Percentiles rank a stretch among this genome's conserved stretches.
Conservation (phyloP, 2,888 invertebrate species). For the Leucophenga maculata region DNA sequence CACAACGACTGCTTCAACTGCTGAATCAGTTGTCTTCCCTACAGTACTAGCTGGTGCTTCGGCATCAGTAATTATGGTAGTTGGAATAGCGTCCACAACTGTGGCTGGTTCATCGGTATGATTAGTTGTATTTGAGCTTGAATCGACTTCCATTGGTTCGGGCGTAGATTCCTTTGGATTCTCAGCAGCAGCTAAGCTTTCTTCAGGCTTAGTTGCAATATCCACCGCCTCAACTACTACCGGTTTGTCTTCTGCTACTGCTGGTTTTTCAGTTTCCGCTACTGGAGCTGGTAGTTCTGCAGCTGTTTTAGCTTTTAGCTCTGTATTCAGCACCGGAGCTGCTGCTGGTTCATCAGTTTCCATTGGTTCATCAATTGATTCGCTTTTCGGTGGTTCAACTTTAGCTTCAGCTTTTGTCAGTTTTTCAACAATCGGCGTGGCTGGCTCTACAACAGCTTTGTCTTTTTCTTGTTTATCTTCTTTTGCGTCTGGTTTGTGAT, state of each 20-base stretch:
- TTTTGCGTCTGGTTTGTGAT: slow-evolving; percentile 40
- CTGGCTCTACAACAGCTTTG: slow-evolving; percentile 17
- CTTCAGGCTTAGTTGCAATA: no score
- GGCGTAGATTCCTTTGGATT: slow-evolving; percentile 53
- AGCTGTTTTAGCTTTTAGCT: slow-evolving; percentile 32
- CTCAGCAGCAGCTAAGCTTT: slow-evolving; percentile 27
- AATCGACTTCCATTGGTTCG: slow-evolving; percentile 70
- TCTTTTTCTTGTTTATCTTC: slow-evolving; percentile 23
- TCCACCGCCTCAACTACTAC: slow-evolving; percentile 24
- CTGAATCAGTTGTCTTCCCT: slow-evolving; percentile 20
- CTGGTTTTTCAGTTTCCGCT: slow-evolving; percentile 27
- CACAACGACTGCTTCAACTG: slow-evolving; percentile 24
- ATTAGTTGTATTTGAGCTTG: slow-evolving; percentile 39
- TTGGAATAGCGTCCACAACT: slow-evolving; percentile 9
- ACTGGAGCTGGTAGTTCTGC: slow-evolving; percentile 32
- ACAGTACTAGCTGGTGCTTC: not conserved
- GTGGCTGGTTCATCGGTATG: slow-evolving; percentile 37
- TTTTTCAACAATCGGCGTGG: not conserved
- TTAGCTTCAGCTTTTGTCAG: not conserved
- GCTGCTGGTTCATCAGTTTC: slow-evolving; percentile 43
- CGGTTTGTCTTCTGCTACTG: slow-evolving; percentile 21
- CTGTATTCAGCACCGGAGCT: slow-evolving; percentile 26
- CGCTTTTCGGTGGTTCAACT: slow-evolving; percentile 18
- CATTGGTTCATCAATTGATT: slow-evolving; percentile 32
- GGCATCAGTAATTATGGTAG: no score